Percentiles rank a stretch among this genome's conserved stretches.
These are phyloP conservation scores for Lepidiolamprologus cunningtoni DNA, from an alignment of 2,113 vertebrate genomes.

Conservation along the genomic window DNA sequence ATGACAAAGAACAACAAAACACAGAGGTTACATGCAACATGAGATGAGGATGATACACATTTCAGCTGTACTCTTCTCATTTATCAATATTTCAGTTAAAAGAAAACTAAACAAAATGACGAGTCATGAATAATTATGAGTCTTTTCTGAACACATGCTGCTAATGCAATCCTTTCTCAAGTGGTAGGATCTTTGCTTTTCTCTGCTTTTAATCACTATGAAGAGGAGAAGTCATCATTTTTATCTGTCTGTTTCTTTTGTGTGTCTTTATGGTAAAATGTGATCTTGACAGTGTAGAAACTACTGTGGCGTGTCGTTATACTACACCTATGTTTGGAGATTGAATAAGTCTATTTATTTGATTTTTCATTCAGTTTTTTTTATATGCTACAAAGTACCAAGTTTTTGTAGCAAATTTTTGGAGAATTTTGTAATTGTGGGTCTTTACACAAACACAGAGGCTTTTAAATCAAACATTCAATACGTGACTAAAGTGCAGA, in stretches of 20 bases:
- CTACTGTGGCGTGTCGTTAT: not conserved
- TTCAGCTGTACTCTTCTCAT: not conserved
- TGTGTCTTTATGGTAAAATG: not conserved
- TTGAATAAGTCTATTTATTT: not conserved
- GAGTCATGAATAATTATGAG: not conserved
- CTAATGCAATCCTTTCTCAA: not conserved
- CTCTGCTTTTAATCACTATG: not conserved
- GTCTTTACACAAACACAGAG: not conserved
- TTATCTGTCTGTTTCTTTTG: not conserved
- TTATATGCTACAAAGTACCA: not conserved
- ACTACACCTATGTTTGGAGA: not conserved
- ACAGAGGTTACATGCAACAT: slow-evolving; percentile 36
- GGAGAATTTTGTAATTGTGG: not conserved
- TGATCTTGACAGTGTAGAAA: not conserved
- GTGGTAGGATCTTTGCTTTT: not conserved
- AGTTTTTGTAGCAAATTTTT: not conserved
- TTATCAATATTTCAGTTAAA: not conserved
- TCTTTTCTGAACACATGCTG: not conserved
- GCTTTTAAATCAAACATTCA: not conserved
- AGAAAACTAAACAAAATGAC: not conserved
- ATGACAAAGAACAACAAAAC: slow-evolving; percentile 42
- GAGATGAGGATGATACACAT: slow-evolving; percentile 16
- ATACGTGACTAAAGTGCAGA: not conserved
- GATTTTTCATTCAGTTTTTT: not conserved
- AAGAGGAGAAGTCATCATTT: not conserved